Percentiles rank a stretch among this genome's conserved stretches.
Evolutionary conservation across 2,888 invertebrate species (phyloP).

Genomic region (Trachelus troglodyta): DNA sequence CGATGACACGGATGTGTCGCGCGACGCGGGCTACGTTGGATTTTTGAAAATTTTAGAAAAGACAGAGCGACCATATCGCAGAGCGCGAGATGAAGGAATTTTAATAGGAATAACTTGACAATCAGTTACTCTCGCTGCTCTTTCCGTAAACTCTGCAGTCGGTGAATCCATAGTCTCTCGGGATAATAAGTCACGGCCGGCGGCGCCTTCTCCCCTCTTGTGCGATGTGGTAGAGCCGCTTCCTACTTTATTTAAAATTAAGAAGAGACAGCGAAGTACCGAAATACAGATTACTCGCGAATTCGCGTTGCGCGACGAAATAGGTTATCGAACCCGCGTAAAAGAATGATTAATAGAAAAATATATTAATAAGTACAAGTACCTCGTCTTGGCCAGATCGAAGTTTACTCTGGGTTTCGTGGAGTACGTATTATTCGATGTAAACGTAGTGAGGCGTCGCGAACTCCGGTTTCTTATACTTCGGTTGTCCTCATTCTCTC

Average conservation of each 20-base stretch:
- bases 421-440: neutral
- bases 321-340: neutral
- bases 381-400: neutral
- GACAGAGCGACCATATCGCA: neutral
- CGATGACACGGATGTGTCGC: no score
- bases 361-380: neutral
- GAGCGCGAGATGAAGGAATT: neutral
- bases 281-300: neutral
- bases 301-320: no score
- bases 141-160: neutral
- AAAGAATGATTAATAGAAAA: neutral
- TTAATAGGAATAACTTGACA: neutral
- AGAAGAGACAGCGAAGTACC: neutral
- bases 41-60: neutral
- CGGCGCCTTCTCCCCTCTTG: neutral
- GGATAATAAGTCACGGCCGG: neutral
- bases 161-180: neutral
- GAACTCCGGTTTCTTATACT: neutral
- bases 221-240: neutral
- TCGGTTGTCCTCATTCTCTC: neutral
- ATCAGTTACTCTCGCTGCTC: neutral
- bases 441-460: neutral
- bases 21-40: neutral
- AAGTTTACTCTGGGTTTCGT: neutral
- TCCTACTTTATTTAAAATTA: neutral